phyloP scores from a whole-genome alignment of 2,113 vertebrate genomes.

The Rhinopithecus roxellana region DNA sequence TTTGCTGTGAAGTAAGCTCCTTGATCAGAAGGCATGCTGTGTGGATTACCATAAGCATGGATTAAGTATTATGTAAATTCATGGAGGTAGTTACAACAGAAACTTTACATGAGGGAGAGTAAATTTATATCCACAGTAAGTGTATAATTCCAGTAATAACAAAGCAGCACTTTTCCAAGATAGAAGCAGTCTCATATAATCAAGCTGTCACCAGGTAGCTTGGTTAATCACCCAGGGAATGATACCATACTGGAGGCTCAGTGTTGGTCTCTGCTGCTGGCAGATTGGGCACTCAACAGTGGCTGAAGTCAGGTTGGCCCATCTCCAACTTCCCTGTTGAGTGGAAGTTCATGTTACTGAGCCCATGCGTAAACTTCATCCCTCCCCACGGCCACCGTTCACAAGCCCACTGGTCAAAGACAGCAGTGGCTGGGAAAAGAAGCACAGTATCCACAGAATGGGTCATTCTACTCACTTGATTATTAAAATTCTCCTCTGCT shows the following conservation, averaged over 20 bases:
- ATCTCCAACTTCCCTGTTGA: neutral
- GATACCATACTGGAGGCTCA: neutral
- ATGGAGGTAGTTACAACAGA: neutral
- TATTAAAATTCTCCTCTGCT: neutral
- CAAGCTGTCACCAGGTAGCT: neutral
- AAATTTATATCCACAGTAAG: neutral
- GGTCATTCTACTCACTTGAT: neutral
- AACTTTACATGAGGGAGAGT: neutral
- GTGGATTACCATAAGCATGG: neutral
- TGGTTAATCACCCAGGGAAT: neutral
- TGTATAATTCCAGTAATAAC: neutral
- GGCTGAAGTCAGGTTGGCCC: neutral
- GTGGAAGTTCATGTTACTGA: neutral
- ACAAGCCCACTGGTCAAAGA: neutral
- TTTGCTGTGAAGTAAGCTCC: neutral
- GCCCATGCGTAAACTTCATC: neutral
- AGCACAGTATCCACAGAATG: neutral
- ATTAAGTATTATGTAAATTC: neutral
- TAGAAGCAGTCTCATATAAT: neutral
- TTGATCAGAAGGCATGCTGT: neutral
- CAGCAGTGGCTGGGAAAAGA: neutral
- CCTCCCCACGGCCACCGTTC: neutral
- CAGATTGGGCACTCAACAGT: neutral
- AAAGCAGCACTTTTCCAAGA: neutral
- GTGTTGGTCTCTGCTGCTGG: neutral